phyloP scores from a whole-genome alignment of 1,140 invertebrate genomes.

The Drosophila lowei region DNA sequence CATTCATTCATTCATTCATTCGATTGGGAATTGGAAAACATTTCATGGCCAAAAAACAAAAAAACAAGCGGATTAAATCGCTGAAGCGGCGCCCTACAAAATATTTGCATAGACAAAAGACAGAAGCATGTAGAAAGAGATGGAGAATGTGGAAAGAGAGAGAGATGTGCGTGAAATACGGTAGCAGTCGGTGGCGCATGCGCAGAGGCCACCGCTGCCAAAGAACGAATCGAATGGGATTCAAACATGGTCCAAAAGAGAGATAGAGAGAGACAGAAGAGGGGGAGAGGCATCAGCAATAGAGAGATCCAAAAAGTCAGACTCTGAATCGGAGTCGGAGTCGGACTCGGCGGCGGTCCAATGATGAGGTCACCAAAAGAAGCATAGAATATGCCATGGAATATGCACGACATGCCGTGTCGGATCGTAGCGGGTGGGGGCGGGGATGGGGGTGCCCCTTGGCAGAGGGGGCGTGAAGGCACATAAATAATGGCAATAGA shows the following conservation, averaged over 20 bases:
- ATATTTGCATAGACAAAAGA: constrained; percentile 49
- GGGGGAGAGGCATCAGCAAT: too few species aligned
- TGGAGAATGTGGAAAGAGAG: constrained; percentile 19
- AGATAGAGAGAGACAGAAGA: neutral
- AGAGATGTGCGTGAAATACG: constrained; percentile 33
- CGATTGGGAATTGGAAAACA: constrained; percentile 21
- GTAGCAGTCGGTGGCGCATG: constrained; percentile 68
- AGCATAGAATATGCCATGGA: too few species aligned
- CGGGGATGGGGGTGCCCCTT: too few species aligned
- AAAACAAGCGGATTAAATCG: constrained; percentile 36
- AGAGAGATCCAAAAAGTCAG: too few species aligned
- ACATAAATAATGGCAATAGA: constrained; percentile 49
- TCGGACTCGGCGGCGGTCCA: too few species aligned
- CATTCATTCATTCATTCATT: constrained; percentile 1
- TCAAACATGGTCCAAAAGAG: constrained; percentile 10
- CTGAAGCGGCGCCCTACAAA: constrained; percentile 43
- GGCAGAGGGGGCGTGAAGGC: too few species aligned
- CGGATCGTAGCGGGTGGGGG: too few species aligned
- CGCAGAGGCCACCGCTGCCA: constrained; percentile 32
- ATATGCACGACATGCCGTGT: too few species aligned
- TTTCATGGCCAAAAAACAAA: constrained; percentile 34
- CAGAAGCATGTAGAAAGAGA: constrained; percentile 25
- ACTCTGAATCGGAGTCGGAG: too few species aligned
- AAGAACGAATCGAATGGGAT: constrained; percentile 55
- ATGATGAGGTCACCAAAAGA: too few species aligned